phyloP scores from a whole-genome alignment of 2,797 vertebrate genomes.

The Cephalopachus bancanus region DNA sequence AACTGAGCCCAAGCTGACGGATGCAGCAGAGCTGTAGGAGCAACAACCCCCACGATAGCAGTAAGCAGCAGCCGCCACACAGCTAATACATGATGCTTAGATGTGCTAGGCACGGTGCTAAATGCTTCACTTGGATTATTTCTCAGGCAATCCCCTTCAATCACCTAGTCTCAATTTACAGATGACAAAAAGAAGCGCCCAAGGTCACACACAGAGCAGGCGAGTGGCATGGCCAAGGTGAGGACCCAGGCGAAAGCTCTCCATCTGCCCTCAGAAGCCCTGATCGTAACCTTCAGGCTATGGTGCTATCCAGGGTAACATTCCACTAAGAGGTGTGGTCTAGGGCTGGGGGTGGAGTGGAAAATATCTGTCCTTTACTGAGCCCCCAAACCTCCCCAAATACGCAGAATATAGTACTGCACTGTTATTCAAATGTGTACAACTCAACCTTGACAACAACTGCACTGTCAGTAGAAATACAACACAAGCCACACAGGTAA shows the following conservation, averaged over 20 bases:
- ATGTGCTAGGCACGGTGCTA: neutral
- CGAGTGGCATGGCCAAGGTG: neutral
- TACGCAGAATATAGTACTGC: neutral
- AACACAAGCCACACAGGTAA: neutral
- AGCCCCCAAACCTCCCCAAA: neutral
- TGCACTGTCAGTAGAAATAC: neutral
- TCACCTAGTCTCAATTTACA: neutral
- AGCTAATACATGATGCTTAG: neutral
- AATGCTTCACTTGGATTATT: neutral
- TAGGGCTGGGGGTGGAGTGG: neutral
- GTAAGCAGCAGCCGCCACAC: neutral
- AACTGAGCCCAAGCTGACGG: neutral
- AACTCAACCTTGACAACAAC: neutral
- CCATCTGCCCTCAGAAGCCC: neutral
- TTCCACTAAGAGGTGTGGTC: neutral
- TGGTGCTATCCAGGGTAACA: neutral
- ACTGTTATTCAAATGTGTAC: constrained; percentile 34
- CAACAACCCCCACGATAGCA: neutral
- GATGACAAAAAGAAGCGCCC: constrained; percentile 33
- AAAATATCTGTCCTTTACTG: neutral
- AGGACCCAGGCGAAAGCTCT: neutral
- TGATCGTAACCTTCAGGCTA: neutral
- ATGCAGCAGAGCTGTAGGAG: neutral
- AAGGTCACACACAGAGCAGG: neutral
- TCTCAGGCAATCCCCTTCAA: neutral